These are phyloP conservation scores for Sericinus montela DNA, from an alignment of 2,888 invertebrate genomes.

Conservation along the genomic window DNA sequence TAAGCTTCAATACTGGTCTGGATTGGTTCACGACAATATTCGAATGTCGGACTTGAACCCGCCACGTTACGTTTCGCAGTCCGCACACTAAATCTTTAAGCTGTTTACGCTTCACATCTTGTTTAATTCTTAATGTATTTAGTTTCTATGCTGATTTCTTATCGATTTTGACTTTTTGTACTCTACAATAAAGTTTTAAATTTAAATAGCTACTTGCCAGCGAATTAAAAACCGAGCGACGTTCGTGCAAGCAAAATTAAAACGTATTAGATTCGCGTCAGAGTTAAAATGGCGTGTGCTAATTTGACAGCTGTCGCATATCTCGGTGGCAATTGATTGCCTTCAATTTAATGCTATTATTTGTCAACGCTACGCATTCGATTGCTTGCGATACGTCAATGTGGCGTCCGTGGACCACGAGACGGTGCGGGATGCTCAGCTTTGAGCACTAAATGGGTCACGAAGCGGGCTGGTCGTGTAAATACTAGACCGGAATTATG, in stretches of 20 bases:
- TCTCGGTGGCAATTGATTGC: constrained; percentile 5
- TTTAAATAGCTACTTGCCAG: neutral
- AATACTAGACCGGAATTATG: neutral
- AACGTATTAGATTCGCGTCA: neutral
- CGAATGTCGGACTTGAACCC: no score
- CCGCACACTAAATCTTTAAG: no score
- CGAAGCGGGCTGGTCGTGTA: neutral
- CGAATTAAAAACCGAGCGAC: neutral
- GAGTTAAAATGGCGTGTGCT: neutral
- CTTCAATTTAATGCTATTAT: constrained; percentile 6
- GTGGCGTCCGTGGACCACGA: neutral
- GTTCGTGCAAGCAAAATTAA: neutral
- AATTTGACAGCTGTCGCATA: constrained; percentile 1
- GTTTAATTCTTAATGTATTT: neutral
- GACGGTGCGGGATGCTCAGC: neutral
- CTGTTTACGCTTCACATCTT: neutral
- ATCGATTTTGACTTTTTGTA: no score
- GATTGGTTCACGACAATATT: no score
- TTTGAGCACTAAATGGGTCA: neutral
- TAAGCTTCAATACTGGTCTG: no score
- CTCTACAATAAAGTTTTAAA: neutral
- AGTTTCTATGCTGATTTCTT: neutral
- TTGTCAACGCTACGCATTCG: neutral
- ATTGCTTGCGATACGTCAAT: neutral
- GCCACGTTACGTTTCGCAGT: no score